Evolutionary conservation across 2,113 vertebrate species (phyloP), one percentile per base, ranked within the genome.

Genomic region (Myotis davidii): DNA sequence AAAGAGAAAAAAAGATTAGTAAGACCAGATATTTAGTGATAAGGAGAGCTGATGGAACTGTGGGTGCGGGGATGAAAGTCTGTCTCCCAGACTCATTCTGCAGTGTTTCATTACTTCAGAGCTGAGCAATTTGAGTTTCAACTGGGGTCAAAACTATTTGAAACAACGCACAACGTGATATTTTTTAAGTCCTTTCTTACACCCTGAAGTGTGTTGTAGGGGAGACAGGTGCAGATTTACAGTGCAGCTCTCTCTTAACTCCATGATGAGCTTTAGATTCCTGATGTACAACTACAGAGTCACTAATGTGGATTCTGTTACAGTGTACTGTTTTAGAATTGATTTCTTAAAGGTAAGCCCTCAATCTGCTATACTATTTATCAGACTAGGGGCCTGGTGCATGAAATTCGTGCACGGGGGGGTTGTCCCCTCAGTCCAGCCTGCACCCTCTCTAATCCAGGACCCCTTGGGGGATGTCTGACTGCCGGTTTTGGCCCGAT

Each of bases 281-380:
- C 27, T 67, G 56, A 16, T 56, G 8, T 65, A 50, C 4, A 9
- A 69, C 13, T 89, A n/a, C 18, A 76, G 65, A 48, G 16, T 45
- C 13, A 27, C 1, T 48, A 17, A 37, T 12, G 5, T 74, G 29
- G 25, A 37, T 76, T 76, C 11, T 59, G 32, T 67, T 82, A 42
- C 12, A 25, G 23, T 23, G 1, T 79, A 6, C 9, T 69, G 78
- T 34, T 72, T 76, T 95, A 88, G 54, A 96, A 50, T 45, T 69
- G 16, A 23, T 88, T 54, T 85, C 20, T 65, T 3, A 65, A 3
- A 42, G 93, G 9, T 16, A 64, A 64, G 72, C 73, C 48, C 37
- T 59, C 48, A 1, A 9, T 78, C 32, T 90, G 11, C 34, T 73
- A 39, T 34, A 34, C 32, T 39, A 37, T 64, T 52, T 42, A 78